Percentiles rank a stretch among this genome's conserved stretches.
phyloP scores from a whole-genome alignment of 1,140 invertebrate species.

The Dinoponera quadriceps region DNA sequence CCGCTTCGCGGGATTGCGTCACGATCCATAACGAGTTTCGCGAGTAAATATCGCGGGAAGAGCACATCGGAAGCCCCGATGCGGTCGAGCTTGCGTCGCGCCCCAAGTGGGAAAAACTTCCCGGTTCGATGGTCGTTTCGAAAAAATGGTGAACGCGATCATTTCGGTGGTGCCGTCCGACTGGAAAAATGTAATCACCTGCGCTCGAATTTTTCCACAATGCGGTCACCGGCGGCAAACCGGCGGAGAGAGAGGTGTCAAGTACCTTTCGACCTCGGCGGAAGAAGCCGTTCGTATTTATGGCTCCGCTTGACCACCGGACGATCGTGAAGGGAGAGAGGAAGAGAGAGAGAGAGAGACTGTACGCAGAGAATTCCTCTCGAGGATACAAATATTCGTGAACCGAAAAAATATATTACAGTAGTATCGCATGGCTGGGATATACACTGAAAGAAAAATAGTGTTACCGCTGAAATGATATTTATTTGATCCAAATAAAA shows the following conservation, averaged over 20 bases:
- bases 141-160: too few species aligned
- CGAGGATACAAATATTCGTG: too few species aligned
- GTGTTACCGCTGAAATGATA: too few species aligned
- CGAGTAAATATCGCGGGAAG: conserved; percentile 20
- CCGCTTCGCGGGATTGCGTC: neutral
- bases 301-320: neutral
- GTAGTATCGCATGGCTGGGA: too few species aligned
- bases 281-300: conserved; percentile 27
- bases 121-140: too few species aligned
- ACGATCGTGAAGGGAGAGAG: neutral
- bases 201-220: neutral
- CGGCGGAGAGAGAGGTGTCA: neutral
- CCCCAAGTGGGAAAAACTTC: too few species aligned
- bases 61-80: too few species aligned
- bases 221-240: neutral
- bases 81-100: neutral
- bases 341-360: neutral
- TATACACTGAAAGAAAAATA: too few species aligned
- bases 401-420: neutral
- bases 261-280: conserved; percentile 9
- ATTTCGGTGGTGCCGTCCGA: neutral
- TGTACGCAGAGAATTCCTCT: too few species aligned
- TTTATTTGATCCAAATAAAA: too few species aligned
- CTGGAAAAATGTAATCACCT: neutral
- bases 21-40: conserved; percentile 5